Base-by-base conservation (phyloP, 2,888 invertebrate genomes). In the Coelopa pilipes region DNA sequence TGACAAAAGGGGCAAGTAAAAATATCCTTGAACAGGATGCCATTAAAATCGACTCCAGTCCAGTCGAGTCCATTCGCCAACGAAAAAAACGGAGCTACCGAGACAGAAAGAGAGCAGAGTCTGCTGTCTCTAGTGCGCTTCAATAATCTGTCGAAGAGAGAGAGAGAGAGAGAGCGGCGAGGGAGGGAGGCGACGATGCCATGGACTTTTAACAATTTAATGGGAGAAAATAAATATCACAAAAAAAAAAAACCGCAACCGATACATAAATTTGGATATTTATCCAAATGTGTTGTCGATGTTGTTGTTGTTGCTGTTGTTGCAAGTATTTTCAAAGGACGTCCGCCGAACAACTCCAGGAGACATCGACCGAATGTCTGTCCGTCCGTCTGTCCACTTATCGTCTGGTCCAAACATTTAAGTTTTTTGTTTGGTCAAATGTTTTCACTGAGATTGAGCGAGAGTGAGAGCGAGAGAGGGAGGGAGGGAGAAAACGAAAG, bases 21-120 rank as follows among this genome's bases (percentile, higher is more conserved):
- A 65, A 47, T 65, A 19, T 65, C 47, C 47, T 46, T 47, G 9
- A 17, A 46, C 65, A 66, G 21, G 21, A 66, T 50, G 50, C 66
- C 50, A 66, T 66, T 66, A 66, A 66, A 50, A 66, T 34, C 34
- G 34, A 34, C 4, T 34, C 34, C 34, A 34, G 34, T 34, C 7
- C 34, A 34, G 34, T 34, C 7, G 4, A 34, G 34, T 34, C 34
- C 34, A 34, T 34, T 34, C 34, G 34, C 34, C 34, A 7, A 34
- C 7, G 34, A 7, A 34, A 34, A 34, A 34, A 1, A 59, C 12
- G 10, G 15, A 55, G 19, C 19, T 55, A 11, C 55, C 17, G 24
- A 21, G 57, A 45, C 13, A 19, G 5, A 46, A 17, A 5, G n/a
- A 65, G n/a, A 47, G 17, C n/a, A 17, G n/a, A 1, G 24, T 15